Evolutionary conservation across 2,888 invertebrate genomes (phyloP).

Genomic region (Eristalis pertinax): DNA sequence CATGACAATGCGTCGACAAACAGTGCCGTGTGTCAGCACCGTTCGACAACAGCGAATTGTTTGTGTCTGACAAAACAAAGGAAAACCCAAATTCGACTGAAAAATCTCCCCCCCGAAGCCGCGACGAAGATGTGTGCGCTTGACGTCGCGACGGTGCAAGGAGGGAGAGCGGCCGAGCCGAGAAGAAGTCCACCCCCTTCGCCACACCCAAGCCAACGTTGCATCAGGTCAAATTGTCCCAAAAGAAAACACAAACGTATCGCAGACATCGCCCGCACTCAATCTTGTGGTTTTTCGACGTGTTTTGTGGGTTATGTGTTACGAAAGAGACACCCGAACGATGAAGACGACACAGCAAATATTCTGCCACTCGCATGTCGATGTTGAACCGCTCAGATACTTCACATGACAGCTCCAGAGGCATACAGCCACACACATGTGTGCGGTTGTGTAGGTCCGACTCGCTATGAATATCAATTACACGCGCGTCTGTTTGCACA

Average conservation of each 20-base stretch:
- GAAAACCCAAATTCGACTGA: constrained; percentile 49
- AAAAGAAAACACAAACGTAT: constrained; percentile 1
- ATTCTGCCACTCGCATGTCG: constrained; percentile 42
- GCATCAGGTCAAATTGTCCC: constrained; percentile 3
- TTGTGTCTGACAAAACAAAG: constrained; percentile 45
- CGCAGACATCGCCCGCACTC: not conserved
- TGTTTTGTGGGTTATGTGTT: constrained; percentile 43
- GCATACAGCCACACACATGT: constrained; percentile 15
- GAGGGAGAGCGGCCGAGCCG: constrained; percentile 37
- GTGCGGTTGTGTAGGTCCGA: not conserved
- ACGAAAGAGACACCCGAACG: constrained; percentile 20
- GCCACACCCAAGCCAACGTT: constrained; percentile 16
- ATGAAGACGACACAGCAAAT: constrained; percentile 34
- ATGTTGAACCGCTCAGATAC: constrained; percentile 34
- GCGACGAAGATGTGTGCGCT: not conserved
- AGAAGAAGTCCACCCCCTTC: not conserved
- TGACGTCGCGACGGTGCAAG: not conserved
- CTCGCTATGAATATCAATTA: constrained; percentile 70
- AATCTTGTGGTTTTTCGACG: constrained; percentile 11
- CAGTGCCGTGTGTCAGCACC: constrained; percentile 53
- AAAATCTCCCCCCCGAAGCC: constrained; percentile 41
- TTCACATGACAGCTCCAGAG: constrained; percentile 56
- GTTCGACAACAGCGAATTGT: constrained; percentile 31
- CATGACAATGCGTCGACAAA: constrained; percentile 59
- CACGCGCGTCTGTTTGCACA: constrained; percentile 64